Conservation (phyloP, 1,140 invertebrate genomes). For the Drosophila miranda region DNA sequence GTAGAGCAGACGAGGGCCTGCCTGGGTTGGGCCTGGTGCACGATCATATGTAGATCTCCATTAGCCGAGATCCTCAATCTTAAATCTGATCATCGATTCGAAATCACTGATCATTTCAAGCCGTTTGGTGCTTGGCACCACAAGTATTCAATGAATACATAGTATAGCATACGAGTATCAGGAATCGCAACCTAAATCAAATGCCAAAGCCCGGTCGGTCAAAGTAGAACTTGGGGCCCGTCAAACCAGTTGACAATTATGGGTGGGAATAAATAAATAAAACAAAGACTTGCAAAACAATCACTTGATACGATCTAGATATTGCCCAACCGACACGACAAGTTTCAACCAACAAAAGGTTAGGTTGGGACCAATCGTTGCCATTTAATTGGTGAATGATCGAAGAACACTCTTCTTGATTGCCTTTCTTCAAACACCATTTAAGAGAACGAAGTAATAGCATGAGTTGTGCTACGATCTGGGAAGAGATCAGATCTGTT, state of each 20-base stretch:
- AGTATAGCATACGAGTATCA: neutral
- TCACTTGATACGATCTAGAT: slow-evolving; percentile 61
- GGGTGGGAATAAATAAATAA: slow-evolving; percentile 23
- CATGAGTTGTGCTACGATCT: too few species aligned
- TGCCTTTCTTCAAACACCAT: too few species aligned
- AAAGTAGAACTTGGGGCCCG: slow-evolving; percentile 61
- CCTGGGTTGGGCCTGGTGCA: neutral
- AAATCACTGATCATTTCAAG: too few species aligned
- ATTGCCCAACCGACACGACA: slow-evolving; percentile 33
- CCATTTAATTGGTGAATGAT: too few species aligned
- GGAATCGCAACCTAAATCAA: slow-evolving; percentile 45
- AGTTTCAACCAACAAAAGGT: slow-evolving; percentile 50
- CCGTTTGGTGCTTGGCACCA: slow-evolving; percentile 14
- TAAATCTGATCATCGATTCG: too few species aligned
- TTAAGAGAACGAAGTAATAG: too few species aligned
- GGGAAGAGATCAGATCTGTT: too few species aligned
- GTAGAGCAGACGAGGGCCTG: neutral
- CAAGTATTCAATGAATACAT: slow-evolving; percentile 7
- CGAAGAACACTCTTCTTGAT: too few species aligned
- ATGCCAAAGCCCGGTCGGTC: slow-evolving; percentile 51
- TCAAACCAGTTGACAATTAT: slow-evolving; percentile 76
- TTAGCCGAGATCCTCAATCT: neutral
- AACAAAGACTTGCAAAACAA: slow-evolving; percentile 38
- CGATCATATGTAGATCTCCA: too few species aligned
- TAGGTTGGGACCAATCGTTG: slow-evolving; percentile 6